phyloP scores from a whole-genome alignment of 2,797 vertebrate genomes.

The Rhabdophis nuchalis region DNA sequence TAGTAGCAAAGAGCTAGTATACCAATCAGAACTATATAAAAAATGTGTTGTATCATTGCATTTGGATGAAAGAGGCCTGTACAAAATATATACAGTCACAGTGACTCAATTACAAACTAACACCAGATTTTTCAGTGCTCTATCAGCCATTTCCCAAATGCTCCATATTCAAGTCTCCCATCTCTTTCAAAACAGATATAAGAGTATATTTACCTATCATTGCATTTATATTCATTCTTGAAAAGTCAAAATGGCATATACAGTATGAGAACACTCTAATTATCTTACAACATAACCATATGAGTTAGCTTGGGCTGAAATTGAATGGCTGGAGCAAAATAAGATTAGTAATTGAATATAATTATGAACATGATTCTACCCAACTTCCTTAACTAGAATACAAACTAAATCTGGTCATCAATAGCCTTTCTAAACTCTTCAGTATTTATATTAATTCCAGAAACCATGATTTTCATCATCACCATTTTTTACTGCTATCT shows the following conservation, averaged over 20 bases:
- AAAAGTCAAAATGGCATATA: neutral
- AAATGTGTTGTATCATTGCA: neutral
- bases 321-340: neutral
- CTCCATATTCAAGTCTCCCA: neutral
- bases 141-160: neutral
- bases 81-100: neutral
- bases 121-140: neutral
- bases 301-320: neutral
- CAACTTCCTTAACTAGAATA: neutral
- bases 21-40: neutral
- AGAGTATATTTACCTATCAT: neutral
- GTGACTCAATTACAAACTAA: neutral
- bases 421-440: neutral
- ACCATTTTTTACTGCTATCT: neutral
- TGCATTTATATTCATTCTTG: neutral
- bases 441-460: neutral
- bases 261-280: neutral
- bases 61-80: neutral
- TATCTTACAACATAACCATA: neutral
- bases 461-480: neutral
- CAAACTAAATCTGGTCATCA: neutral
- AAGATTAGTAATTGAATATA: neutral
- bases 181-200: neutral
- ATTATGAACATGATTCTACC: neutral
- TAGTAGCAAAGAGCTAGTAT: neutral